Evolutionary conservation across 1,140 invertebrate genomes (phyloP), one percentile per base, ranked within the genome.

Genomic region (Leptopilina boulardi): DNA sequence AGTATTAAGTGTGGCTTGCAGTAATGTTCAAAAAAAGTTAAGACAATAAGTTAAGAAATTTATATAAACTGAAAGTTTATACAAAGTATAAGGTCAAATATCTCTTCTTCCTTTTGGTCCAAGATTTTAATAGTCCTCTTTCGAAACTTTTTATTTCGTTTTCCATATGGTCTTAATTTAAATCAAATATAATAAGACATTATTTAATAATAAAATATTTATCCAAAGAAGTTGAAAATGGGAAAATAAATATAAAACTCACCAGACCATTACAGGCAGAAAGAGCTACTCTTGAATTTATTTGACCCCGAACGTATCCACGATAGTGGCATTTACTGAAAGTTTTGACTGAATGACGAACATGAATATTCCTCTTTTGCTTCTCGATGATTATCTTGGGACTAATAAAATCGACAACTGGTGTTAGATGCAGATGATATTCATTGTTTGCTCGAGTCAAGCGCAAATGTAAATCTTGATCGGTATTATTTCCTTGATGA

Each of bases 191-290:
- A n/a, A n/a, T n/a, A n/a, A n/a, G n/a, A n/a, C n/a, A n/a, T n/a
- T n/a, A n/a, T n/a, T n/a, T n/a, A n/a, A n/a, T n/a, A n/a, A n/a
- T n/a, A n/a, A n/a, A n/a, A n/a, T n/a, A n/a, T n/a, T n/a, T n/a
- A n/a, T n/a, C n/a, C n/a, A n/a, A n/a, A n/a, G n/a, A n/a, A n/a
- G n/a, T 34, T 34, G 0, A 21, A 72, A 21, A 47, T 44, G 0
- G 5, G 47, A 13, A 23, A 5, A 15, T 70, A 74, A 51, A 21
- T 54, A 59, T 73, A 73, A n/a, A n/a, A 93, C 95, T 96, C 91
- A 97, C 96, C 93, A 97, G 89, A 86, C 96, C 96, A 85, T 96
- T 92, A 87, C 96, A 97, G 5, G 95, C 93, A 13, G 96, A 96
- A 26, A 97, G 87, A 41, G 96, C 95, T 42, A 96, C 94, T 70